Percentiles rank a stretch among this genome's conserved stretches.
Conservation (phyloP, 2,113 vertebrate species). For the Lepus europaeus region DNA sequence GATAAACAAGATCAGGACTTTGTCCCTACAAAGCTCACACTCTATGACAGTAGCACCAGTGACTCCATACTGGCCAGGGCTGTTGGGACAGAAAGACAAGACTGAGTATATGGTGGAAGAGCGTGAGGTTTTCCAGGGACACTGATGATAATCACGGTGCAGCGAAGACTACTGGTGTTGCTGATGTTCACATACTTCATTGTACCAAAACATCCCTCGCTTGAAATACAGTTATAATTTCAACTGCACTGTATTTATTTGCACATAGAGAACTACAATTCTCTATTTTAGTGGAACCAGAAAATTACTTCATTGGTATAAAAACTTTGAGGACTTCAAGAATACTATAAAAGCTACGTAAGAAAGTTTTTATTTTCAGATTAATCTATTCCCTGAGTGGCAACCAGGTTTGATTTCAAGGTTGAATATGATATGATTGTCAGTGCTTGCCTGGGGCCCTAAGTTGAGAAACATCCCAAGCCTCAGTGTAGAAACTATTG, state of each 20-base stretch:
- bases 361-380: constrained; percentile 43
- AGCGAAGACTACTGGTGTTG: neutral
- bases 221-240: neutral
- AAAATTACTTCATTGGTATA: constrained; percentile 84
- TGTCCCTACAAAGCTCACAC: neutral
- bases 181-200: neutral
- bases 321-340: constrained; percentile 85
- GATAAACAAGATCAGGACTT: neutral
- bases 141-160: neutral
- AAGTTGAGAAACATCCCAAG: neutral
- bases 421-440: neutral
- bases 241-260: constrained; percentile 19
- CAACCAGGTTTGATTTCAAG: neutral
- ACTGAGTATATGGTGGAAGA: neutral
- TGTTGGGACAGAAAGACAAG: neutral
- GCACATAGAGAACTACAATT: constrained; percentile 81
- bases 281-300: constrained; percentile 82
- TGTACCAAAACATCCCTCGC: neutral
- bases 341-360: constrained; percentile 85
- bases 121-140: neutral
- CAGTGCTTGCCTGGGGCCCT: neutral
- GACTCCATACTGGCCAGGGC: neutral
- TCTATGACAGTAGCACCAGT: neutral
- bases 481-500: neutral
- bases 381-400: neutral